Evolutionary conservation across 2,888 invertebrate species (phyloP).

Genomic region (Trissonchulus latispiculum): DNA sequence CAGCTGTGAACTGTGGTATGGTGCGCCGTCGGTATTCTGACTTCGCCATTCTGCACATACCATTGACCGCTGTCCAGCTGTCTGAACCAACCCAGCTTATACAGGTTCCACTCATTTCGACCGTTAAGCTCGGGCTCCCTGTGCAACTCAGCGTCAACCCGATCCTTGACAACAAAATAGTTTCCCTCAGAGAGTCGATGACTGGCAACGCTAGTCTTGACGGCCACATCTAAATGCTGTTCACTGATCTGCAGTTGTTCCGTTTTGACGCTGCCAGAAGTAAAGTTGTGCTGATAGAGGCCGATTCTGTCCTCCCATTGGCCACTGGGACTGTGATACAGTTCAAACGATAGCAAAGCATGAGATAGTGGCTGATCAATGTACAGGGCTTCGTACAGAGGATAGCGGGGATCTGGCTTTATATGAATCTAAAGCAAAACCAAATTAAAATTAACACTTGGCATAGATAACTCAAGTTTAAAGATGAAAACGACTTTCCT

Average conservation of each 20-base stretch:
- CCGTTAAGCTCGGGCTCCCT: slow-evolving; percentile 30
- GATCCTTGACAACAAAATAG: slow-evolving; percentile 1
- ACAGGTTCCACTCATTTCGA: slow-evolving; percentile 29
- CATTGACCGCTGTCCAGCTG: slow-evolving; percentile 31
- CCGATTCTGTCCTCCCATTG: not conserved
- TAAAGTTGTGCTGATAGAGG: not conserved
- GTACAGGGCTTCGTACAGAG: not conserved
- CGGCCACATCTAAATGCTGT: not conserved
- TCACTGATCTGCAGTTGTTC: not conserved
- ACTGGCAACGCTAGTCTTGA: not conserved
- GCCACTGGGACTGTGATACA: not conserved
- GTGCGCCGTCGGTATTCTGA: slow-evolving; percentile 38
- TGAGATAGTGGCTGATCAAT: not conserved
- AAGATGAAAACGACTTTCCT: too few species aligned
- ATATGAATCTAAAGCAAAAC: too few species aligned
- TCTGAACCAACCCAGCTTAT: slow-evolving; percentile 39
- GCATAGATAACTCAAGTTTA: too few species aligned
- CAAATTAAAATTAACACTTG: too few species aligned
- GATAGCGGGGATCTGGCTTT: too few species aligned
- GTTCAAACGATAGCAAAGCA: slow-evolving; percentile 1
- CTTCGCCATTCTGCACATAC: slow-evolving; percentile 36
- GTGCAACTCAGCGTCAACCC: not conserved
- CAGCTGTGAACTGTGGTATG: slow-evolving; percentile 38
- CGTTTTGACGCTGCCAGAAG: not conserved
- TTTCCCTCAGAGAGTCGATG: not conserved